Evolutionary conservation across 2,797 vertebrate species (phyloP).

Genomic region (Myripristis jacobus): DNA sequence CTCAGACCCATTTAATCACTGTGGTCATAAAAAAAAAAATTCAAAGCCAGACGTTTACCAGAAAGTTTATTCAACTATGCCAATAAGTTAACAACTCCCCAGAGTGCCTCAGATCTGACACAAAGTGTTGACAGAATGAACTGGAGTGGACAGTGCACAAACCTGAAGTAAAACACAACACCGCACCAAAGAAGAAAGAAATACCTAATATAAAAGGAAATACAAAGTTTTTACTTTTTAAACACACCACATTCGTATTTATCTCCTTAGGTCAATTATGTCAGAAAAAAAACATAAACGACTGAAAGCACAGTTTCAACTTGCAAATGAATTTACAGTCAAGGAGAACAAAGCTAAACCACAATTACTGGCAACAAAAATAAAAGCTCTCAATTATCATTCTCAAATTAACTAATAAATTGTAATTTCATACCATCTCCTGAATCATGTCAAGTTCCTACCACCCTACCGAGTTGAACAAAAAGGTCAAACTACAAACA

Average conservation of each 20-base stretch:
- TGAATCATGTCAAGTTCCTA: neutral
- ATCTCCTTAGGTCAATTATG: conserved; percentile 7
- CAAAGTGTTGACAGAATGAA: conserved; percentile 20
- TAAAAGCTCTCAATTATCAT: neutral
- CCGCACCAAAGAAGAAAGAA: conserved; percentile 36
- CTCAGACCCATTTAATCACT: neutral
- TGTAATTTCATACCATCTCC: neutral
- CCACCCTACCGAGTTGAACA: neutral
- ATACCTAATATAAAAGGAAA: conserved; percentile 21
- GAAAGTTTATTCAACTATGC: conserved; percentile 65
- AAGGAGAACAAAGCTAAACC: conserved; percentile 7
- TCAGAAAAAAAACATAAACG: neutral
- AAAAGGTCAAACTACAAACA: neutral
- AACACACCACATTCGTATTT: conserved; percentile 9
- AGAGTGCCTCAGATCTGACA: conserved; percentile 28
- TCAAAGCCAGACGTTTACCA: conserved; percentile 25
- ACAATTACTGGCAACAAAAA: neutral
- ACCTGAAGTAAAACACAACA: conserved; percentile 27
- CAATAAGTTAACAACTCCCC: conserved; percentile 48
- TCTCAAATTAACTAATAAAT: neutral
- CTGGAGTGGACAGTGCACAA: conserved; percentile 18
- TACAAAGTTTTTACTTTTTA: neutral
- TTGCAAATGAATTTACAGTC: neutral
- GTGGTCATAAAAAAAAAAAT: neutral
- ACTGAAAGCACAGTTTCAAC: neutral